A percentile compares a stretch with the other conserved stretches of the same genome.
These are phyloP conservation scores for Genyomyrus donnyi DNA, from an alignment of 2,113 vertebrate species.

Conservation along the genomic window DNA sequence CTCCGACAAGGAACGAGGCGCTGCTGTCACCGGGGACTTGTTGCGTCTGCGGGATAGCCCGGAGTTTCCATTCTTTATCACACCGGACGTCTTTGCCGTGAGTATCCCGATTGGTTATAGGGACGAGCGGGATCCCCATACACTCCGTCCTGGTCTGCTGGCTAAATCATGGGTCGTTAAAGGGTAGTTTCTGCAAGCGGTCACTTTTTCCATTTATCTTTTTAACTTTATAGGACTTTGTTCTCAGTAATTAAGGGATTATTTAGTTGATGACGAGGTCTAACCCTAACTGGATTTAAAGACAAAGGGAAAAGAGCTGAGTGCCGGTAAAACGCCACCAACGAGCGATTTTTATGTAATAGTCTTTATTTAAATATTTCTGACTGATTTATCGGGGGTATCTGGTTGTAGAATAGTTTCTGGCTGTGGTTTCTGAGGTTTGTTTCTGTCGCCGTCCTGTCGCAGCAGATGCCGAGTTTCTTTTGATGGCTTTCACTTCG, in stretches of 20 bases:
- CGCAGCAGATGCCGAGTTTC: neutral
- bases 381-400: neutral
- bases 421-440: neutral
- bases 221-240: neutral
- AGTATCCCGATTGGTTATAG: conserved; percentile 9
- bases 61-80: conserved; percentile 17
- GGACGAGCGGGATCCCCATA: neutral
- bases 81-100: conserved; percentile 12
- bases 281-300: neutral
- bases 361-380: neutral
- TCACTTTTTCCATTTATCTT: neutral
- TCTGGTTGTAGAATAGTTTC: neutral
- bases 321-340: neutral
- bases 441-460: neutral
- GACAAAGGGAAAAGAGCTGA: neutral
- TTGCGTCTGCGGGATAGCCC: conserved; percentile 67
- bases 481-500: neutral
- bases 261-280: neutral
- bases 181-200: neutral
- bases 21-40: conserved; percentile 79
- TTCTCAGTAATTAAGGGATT: neutral
- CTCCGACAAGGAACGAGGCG: conserved; percentile 66
- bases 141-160: neutral
- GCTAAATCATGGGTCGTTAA: neutral
- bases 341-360: neutral